phyloP scores from a whole-genome alignment of 1,140 invertebrate genomes.

The Stegodyphus dumicola region DNA sequence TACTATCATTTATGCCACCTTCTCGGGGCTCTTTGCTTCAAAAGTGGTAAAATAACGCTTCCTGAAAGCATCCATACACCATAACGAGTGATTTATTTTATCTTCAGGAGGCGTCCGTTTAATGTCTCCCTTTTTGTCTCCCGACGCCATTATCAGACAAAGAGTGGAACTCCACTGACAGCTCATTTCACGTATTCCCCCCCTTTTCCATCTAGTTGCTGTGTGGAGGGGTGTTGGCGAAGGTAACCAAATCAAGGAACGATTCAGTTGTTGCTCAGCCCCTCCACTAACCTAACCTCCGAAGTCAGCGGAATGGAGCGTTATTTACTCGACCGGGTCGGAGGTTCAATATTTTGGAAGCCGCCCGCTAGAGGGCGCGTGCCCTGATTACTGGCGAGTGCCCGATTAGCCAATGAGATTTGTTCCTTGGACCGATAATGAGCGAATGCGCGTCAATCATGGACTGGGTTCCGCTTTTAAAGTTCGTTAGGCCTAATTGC shows the following conservation, averaged over 20 bases:
- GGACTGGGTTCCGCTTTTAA: constrained; percentile 54
- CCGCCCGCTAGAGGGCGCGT: constrained; percentile 14
- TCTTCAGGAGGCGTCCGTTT: too few species aligned
- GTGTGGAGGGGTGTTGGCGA: too few species aligned
- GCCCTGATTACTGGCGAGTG: constrained; percentile 57
- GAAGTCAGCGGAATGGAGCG: neutral
- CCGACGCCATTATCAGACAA: too few species aligned
- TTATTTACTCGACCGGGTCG: neutral
- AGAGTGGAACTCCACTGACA: neutral
- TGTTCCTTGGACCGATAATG: constrained; percentile 59
- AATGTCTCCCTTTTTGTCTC: too few species aligned
- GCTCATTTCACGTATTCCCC: neutral
- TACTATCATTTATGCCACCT: too few species aligned
- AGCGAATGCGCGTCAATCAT: constrained; percentile 57
- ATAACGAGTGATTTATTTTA: too few species aligned
- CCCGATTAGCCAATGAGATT: constrained; percentile 61
- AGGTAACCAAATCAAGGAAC: neutral
- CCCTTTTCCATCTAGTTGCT: too few species aligned
- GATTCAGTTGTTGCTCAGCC: neutral
- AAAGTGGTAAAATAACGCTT: too few species aligned
- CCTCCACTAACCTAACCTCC: too few species aligned
- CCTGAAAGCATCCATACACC: too few species aligned
- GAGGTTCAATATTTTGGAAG: neutral
- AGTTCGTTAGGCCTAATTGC: constrained; percentile 61
- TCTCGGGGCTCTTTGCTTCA: too few species aligned